These are phyloP conservation scores for Tuta absoluta DNA, from an alignment of 2,888 invertebrate genomes.

Conservation along the genomic window DNA sequence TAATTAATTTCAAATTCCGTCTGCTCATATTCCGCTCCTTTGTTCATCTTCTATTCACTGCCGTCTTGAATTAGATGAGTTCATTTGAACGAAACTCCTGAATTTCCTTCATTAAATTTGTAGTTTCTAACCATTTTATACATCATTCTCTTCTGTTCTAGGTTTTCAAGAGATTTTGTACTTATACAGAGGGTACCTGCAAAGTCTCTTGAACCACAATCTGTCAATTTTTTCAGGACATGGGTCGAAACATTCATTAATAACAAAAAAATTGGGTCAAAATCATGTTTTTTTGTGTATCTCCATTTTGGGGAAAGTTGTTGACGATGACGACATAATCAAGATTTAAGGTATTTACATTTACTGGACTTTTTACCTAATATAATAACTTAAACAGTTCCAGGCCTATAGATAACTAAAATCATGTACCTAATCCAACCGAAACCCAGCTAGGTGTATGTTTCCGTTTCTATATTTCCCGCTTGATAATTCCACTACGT, in stretches of 20 bases:
- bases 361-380: too few species aligned
- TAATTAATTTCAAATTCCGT: not conserved
- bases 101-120: slow-evolving; percentile 8
- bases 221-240: too few species aligned
- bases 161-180: not conserved
- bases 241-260: too few species aligned
- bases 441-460: not conserved
- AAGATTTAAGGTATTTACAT: too few species aligned
- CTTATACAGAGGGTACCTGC: not conserved
- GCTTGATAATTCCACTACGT: slow-evolving; percentile 1
- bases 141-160: not conserved
- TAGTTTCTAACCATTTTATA: slow-evolving; percentile 1
- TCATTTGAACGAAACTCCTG: slow-evolving; percentile 9
- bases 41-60: not conserved
- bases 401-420: too few species aligned
- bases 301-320: too few species aligned
- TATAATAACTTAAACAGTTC: too few species aligned
- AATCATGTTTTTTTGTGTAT: too few species aligned
- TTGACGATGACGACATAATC: too few species aligned
- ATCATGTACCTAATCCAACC: not conserved
- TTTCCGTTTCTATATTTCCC: not conserved
- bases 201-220: not conserved
- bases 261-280: too few species aligned
- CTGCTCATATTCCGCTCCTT: not conserved
- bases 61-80: not conserved